Evolutionary conservation across 2,797 vertebrate species (phyloP).

Genomic region (Phalanger gymnotis): DNA sequence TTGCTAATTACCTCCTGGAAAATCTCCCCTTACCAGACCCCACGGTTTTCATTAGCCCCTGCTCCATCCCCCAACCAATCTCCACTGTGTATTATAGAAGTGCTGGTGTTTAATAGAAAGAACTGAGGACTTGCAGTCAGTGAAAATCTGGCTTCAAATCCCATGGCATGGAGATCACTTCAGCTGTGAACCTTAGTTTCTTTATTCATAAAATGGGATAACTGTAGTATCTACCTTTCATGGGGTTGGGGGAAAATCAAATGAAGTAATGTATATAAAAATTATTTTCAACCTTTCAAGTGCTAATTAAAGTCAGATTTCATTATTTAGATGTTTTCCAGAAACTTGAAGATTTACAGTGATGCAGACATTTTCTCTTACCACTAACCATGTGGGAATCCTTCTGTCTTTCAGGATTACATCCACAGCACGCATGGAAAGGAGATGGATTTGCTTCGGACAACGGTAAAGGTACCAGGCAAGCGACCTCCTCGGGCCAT

Average conservation of each 20-base stretch:
- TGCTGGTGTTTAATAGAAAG: not conserved
- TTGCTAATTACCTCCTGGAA: not conserved
- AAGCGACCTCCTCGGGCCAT: constrained; percentile 96
- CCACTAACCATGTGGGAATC: not conserved
- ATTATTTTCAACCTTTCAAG: not conserved
- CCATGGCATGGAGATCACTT: not conserved
- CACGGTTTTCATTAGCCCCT: not conserved
- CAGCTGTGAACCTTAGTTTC: not conserved
- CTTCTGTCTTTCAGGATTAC: constrained; percentile 89
- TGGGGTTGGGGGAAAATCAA: not conserved
- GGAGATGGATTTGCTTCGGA: constrained; percentile 95
- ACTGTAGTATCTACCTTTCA: not conserved
- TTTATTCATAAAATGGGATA: not conserved
- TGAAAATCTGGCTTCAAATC: not conserved
- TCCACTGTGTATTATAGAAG: not conserved
- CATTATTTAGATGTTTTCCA: not conserved
- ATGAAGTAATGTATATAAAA: not conserved
- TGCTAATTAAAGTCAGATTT: not conserved
- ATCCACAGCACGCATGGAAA: constrained; percentile 94
- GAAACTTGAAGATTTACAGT: not conserved
- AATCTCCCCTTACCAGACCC: not conserved
- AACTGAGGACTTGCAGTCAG: not conserved
- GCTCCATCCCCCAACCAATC: not conserved
- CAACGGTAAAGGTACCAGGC: constrained; percentile 97
- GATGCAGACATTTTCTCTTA: not conserved